Conservation (phyloP, 2,797 vertebrate species). For the Esox masquinongy region DNA sequence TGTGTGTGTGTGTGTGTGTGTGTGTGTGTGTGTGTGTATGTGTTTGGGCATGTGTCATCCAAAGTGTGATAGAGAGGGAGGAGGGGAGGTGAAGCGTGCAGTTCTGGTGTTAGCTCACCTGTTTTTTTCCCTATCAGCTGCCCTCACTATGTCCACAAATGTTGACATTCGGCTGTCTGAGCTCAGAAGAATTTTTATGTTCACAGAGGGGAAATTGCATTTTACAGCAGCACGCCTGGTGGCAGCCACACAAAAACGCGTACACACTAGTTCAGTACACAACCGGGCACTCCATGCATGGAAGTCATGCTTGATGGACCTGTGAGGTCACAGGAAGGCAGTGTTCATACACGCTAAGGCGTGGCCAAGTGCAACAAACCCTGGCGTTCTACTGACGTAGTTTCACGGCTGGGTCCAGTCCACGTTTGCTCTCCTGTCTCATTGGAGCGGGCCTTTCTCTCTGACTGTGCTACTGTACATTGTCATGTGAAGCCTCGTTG, state of each 20-base stretch:
- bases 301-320: not conserved
- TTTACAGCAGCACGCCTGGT: conserved; percentile 6
- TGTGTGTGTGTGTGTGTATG: conserved; percentile 54
- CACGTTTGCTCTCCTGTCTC: not conserved
- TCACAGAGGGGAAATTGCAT: conserved; percentile 41
- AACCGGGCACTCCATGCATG: not conserved
- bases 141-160: conserved; percentile 67
- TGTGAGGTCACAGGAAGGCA: not conserved
- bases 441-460: conserved; percentile 5
- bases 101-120: conserved; percentile 58
- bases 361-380: not conserved
- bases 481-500: conserved; percentile 19
- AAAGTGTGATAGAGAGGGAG: conserved; percentile 26
- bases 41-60: conserved; percentile 49
- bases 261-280: not conserved
- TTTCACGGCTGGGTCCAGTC: not conserved
- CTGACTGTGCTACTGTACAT: not conserved
- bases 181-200: conserved; percentile 58
- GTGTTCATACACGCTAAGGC: not conserved
- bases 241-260: not conserved
- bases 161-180: conserved; percentile 45
- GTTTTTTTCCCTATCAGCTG: conserved; percentile 70
- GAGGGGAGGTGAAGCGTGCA: conserved; percentile 36
- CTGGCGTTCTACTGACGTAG: not conserved
- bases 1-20: conserved; percentile 46